Evolutionary conservation across 2,797 vertebrate species (phyloP).

Genomic region (Acipenser oxyrinchus): DNA sequence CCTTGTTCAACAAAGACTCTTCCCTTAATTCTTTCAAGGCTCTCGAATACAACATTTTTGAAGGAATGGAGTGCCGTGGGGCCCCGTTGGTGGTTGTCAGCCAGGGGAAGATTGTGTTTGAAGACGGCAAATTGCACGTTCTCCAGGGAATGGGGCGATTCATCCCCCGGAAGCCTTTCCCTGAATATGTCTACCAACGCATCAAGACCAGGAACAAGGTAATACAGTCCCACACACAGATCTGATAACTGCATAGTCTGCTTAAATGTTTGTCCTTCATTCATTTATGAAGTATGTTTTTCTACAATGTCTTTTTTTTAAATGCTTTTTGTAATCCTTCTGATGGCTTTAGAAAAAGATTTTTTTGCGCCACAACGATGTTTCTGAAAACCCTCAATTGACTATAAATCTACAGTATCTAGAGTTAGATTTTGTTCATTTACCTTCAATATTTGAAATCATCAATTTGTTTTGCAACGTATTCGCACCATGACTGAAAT

Average conservation of each 20-base stretch:
- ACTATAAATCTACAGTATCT: too few relatives aligned
- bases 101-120: constrained; percentile 82
- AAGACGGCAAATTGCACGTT: constrained; percentile 71
- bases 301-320: too few relatives aligned
- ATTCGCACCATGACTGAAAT: too few relatives aligned
- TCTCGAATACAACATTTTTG: constrained; percentile 91
- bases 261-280: not conserved
- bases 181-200: constrained; percentile 84
- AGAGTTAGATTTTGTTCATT: too few relatives aligned
- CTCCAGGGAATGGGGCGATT: constrained; percentile 81
- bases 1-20: not conserved
- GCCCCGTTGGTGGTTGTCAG: constrained; percentile 78
- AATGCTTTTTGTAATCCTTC: too few relatives aligned
- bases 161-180: constrained; percentile 83
- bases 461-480: too few relatives aligned
- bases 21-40: constrained; percentile 50
- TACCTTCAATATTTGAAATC: too few relatives aligned
- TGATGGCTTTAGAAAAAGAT: too few relatives aligned
- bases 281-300: not conserved
- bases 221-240: constrained; percentile 6
- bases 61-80: constrained; percentile 87
- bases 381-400: too few relatives aligned
- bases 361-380: too few relatives aligned
- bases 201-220: constrained; percentile 84
- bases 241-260: too few relatives aligned